A percentile compares a stretch with the other conserved stretches of the same genome.
Evolutionary conservation across 2,797 vertebrate species (phyloP).

Genomic region (Poecilia picta): DNA sequence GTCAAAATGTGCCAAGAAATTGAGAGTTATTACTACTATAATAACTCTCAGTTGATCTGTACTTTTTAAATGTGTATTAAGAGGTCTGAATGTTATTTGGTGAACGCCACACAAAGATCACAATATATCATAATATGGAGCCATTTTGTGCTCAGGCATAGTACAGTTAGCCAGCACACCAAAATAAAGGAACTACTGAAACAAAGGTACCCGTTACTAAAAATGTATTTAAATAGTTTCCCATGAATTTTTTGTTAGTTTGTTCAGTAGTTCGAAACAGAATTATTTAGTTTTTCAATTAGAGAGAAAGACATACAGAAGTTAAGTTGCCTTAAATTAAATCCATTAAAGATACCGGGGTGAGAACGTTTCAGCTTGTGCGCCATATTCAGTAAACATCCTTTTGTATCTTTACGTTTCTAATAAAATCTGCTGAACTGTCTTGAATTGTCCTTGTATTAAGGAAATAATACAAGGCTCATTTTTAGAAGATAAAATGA

Average conservation of each 20-base stretch:
- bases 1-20: background rate
- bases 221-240: background rate
- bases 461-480: conserved; percentile 17
- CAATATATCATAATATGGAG: background rate
- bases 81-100: background rate
- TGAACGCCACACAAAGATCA: background rate
- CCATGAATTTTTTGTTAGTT: background rate
- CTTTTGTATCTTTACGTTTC: background rate
- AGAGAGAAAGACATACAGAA: background rate
- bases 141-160: background rate
- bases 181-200: background rate
- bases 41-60: background rate
- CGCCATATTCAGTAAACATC: background rate
- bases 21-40: background rate
- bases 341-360: background rate
- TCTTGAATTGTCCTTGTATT: conserved; percentile 17
- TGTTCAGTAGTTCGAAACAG: background rate
- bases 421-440: conserved; percentile 22
- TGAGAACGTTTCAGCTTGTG: conserved; percentile 29
- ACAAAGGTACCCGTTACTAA: background rate
- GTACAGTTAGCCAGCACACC: background rate
- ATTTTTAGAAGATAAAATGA: conserved; percentile 10
- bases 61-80: background rate
- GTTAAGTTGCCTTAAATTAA: background rate
- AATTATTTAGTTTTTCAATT: background rate